Evolutionary conservation across 1,140 invertebrate species (phyloP).

Genomic region (Periplaneta americana): DNA sequence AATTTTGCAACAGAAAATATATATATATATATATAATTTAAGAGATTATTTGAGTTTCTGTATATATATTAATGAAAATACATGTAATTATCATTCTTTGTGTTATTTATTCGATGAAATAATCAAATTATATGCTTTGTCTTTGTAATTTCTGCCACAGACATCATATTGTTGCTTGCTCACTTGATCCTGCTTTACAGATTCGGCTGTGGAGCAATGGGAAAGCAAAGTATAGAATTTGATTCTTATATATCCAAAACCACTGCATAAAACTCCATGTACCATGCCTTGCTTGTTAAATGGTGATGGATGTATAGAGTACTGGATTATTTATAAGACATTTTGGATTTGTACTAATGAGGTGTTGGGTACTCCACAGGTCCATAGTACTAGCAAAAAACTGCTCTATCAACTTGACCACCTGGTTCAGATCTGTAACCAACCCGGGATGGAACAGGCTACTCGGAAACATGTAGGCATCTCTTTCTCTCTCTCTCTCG

Average conservation of each 20-base stretch:
- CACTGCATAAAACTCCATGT: not conserved
- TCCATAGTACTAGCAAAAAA: constrained; percentile 95
- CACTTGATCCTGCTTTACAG: no score
- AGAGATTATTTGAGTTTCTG: no score
- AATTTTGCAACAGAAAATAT: no score
- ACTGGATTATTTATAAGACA: not conserved
- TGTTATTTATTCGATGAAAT: no score
- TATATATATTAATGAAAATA: no score
- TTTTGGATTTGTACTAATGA: constrained; percentile 4
- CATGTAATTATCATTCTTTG: no score
- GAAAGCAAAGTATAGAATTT: not conserved
- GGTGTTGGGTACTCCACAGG: constrained; percentile 45
- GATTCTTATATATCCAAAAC: not conserved
- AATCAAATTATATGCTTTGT: no score
- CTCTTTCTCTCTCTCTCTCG: constrained; percentile 4
- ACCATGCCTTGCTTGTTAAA: not conserved
- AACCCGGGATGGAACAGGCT: constrained; percentile 62
- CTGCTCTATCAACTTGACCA: constrained; percentile 92
- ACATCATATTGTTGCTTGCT: no score
- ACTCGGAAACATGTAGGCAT: constrained; percentile 64
- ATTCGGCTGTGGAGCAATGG: not conserved
- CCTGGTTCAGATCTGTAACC: constrained; percentile 92
- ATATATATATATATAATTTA: no score
- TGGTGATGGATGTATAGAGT: not conserved
- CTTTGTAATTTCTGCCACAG: no score